Conservation (phyloP, 2,113 vertebrate species). For the Indri indri region DNA sequence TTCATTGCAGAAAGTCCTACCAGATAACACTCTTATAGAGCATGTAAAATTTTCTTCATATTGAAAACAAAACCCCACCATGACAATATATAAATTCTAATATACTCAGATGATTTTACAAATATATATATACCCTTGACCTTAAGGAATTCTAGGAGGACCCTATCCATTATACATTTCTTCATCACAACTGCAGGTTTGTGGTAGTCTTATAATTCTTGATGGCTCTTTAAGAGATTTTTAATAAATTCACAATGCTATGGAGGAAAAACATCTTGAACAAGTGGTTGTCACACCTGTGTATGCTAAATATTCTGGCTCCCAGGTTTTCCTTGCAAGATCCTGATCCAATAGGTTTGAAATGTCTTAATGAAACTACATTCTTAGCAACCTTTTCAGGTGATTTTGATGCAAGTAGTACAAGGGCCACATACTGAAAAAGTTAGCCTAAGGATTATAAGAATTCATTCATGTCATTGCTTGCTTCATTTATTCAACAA, state of each 20-base stretch:
- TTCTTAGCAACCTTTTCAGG: neutral
- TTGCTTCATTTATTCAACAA: conserved; percentile 22
- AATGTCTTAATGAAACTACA: neutral
- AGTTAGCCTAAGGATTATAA: neutral
- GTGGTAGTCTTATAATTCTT: neutral
- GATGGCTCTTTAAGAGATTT: neutral
- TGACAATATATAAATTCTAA: neutral
- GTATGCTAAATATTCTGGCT: neutral
- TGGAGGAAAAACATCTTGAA: neutral
- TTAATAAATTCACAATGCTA: neutral
- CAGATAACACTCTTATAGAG: neutral
- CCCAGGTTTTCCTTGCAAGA: neutral
- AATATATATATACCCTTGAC: neutral
- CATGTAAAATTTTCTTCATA: neutral
- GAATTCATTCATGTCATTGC: neutral
- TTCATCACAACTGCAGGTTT: neutral
- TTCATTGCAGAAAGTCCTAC: neutral
- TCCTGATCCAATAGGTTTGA: neutral
- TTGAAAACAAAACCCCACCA: neutral
- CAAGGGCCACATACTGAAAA: neutral
- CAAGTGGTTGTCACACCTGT: neutral
- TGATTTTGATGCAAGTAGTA: neutral
- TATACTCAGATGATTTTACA: neutral
- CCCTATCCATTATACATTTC: neutral
- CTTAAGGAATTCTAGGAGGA: neutral